phyloP scores from a whole-genome alignment of 2,888 invertebrate species.

The Drosophila testacea region DNA sequence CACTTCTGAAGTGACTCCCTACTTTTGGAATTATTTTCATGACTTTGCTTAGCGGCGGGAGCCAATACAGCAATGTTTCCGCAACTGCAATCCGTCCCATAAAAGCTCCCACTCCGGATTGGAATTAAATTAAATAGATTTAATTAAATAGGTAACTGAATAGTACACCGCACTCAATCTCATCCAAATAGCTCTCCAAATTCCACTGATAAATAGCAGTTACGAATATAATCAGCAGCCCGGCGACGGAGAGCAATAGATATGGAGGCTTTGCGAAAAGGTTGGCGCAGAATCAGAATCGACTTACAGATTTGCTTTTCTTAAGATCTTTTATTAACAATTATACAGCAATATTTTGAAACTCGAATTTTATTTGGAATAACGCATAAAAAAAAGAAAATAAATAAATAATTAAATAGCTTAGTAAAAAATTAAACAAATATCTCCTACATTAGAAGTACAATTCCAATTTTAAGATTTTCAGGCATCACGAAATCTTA shows the following conservation, averaged over 20 bases:
- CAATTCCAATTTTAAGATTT: too few species aligned
- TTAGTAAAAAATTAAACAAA: too few species aligned
- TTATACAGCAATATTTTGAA: conserved; percentile 6
- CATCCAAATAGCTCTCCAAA: conserved; percentile 68
- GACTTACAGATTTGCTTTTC: conserved; percentile 13
- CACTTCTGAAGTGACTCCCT: too few species aligned
- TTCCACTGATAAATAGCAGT: conserved; percentile 70
- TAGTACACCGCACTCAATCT: conserved; percentile 62
- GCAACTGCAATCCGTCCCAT: conserved; percentile 83
- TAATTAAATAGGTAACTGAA: conserved; percentile 67
- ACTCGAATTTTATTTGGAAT: conserved; percentile 22
- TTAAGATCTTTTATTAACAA: neutral
- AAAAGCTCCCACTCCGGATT: conserved; percentile 83
- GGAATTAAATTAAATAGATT: conserved; percentile 71
- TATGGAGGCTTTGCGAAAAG: conserved; percentile 74
- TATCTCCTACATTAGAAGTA: too few species aligned
- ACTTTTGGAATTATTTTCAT: conserved; percentile 21
- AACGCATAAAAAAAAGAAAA: conserved; percentile 13
- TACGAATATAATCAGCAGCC: conserved; percentile 67
- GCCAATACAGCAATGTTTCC: conserved; percentile 75
- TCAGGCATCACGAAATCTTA: too few species aligned
- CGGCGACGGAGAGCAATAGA: conserved; percentile 68
- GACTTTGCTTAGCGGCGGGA: conserved; percentile 74
- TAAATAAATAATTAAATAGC: neutral
- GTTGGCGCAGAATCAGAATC: conserved; percentile 68